Evolutionary conservation across 2,797 vertebrate species (phyloP).

Genomic region (Menidia menidia): DNA sequence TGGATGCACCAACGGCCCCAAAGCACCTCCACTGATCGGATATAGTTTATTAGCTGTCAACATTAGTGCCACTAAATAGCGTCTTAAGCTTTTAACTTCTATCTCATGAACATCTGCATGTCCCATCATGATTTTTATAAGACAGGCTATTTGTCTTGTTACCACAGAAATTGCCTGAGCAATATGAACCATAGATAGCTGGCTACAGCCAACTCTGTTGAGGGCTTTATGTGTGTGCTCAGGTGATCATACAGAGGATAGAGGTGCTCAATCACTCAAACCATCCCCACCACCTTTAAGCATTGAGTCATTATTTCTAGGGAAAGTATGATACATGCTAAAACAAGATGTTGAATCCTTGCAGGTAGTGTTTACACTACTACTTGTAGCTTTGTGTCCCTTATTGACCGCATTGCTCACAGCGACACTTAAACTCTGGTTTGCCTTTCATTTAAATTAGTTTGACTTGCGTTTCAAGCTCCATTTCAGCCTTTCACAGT

Average conservation of each 20-base stretch:
- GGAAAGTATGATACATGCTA: constrained; percentile 65
- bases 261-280: constrained; percentile 51
- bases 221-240: constrained; percentile 45
- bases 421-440: constrained; percentile 47
- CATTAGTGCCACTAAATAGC: neutral
- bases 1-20: neutral
- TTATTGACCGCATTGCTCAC: constrained; percentile 37
- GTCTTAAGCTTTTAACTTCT: neutral
- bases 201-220: constrained; percentile 2
- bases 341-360: constrained; percentile 69
- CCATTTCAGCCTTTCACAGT: constrained; percentile 55
- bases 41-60: neutral
- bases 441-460: constrained; percentile 49
- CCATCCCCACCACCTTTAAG: constrained; percentile 35
- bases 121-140: neutral
- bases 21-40: neutral
- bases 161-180: neutral
- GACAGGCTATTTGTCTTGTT: neutral
- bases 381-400: constrained; percentile 45
- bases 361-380: constrained; percentile 52
- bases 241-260: constrained; percentile 53
- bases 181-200: constrained; percentile 13
- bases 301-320: constrained; percentile 38
- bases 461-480: constrained; percentile 41
- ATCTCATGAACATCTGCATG: neutral